Evolutionary conservation across 2,888 invertebrate genomes (phyloP).

Genomic region (Drosophila acutilabella): DNA sequence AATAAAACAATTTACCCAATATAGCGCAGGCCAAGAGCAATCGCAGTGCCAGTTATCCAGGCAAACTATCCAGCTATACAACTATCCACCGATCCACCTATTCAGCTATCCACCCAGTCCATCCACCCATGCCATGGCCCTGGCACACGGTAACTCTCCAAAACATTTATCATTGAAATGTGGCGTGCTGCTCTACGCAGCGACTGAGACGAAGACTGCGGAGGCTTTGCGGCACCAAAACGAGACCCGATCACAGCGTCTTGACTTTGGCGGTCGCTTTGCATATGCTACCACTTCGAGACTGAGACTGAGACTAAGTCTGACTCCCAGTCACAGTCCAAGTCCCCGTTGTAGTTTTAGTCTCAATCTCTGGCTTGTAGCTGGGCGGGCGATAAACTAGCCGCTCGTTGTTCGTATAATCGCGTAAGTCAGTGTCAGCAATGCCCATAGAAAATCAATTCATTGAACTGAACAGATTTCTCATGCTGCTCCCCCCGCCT

Average conservation of each 20-base stretch:
- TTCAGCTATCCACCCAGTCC: slow-evolving; percentile 25
- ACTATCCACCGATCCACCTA: slow-evolving; percentile 18
- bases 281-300: slow-evolving; percentile 49
- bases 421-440: slow-evolving; percentile 76
- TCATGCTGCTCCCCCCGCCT: not conserved
- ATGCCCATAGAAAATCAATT: slow-evolving; percentile 73
- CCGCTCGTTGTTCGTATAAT: slow-evolving; percentile 45
- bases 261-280: slow-evolving; percentile 79
- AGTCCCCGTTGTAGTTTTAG: slow-evolving; percentile 14
- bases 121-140: slow-evolving; percentile 8
- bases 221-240: slow-evolving; percentile 80
- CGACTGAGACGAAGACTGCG: slow-evolving; percentile 32
- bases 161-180: slow-evolving; percentile 83
- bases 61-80: slow-evolving; percentile 20
- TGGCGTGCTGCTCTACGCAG: slow-evolving; percentile 75
- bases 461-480: slow-evolving; percentile 78
- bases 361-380: slow-evolving; percentile 17
- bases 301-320: not conserved
- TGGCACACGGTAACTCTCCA: slow-evolving; percentile 45
- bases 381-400: slow-evolving; percentile 67
- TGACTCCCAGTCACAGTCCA: slow-evolving; percentile 20
- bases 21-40: slow-evolving; percentile 78
- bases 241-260: slow-evolving; percentile 72
- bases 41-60: slow-evolving; percentile 57
- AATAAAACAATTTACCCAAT: slow-evolving; percentile 84